Base-by-base conservation (phyloP, 2,113 vertebrate genomes). In the Muntiacus reevesi region DNA sequence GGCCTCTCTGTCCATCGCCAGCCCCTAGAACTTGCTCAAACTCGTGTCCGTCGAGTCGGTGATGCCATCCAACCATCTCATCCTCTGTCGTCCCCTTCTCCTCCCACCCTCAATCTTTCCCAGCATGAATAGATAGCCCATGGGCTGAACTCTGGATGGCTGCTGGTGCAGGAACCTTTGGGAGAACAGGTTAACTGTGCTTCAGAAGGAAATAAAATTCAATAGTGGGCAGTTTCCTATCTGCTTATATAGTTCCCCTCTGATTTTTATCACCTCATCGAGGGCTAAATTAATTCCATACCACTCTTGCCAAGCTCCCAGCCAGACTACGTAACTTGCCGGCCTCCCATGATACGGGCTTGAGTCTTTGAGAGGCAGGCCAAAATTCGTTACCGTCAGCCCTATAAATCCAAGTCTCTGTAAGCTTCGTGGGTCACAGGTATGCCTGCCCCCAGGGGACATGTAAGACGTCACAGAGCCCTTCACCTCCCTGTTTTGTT, bases 261-360 rank as follows among this genome's bases (percentile, higher is more conserved):
- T 19, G 28, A 40, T 17, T 52, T 52, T n/a, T 28, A 64, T 62
- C 4, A 60, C 28, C 67, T 36, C 7, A 1, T 23, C 30, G 0
- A 28, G 67, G 74, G n/a, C 27, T 43, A 11, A 3, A 14, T 57
- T 30, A 36, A 81, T 50, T 57, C 19, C 47, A 4, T 15, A 2
- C 2, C 71, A 30, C 23, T 25, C 45, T 8, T 36, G 15, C 5
- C 21, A 28, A 12, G 1, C 43, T 47, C 76, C 64, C 16, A 19
- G 33, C 62, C 62, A n/a, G 33, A 10, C 54, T 78, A 5, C 21
- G 15, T 50, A 17, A 57, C 6, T 10, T 14, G 3, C 8, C 14
- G 1, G 2, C 14, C 64, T 62, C 11, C 7, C 6, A n/a, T 2
- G 9, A 6, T 1, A 28, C 13, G 2, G 10, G 10, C 5, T 50